Base-by-base conservation (phyloP, 2,113 vertebrate species). In the Stigmatopora argus region DNA sequence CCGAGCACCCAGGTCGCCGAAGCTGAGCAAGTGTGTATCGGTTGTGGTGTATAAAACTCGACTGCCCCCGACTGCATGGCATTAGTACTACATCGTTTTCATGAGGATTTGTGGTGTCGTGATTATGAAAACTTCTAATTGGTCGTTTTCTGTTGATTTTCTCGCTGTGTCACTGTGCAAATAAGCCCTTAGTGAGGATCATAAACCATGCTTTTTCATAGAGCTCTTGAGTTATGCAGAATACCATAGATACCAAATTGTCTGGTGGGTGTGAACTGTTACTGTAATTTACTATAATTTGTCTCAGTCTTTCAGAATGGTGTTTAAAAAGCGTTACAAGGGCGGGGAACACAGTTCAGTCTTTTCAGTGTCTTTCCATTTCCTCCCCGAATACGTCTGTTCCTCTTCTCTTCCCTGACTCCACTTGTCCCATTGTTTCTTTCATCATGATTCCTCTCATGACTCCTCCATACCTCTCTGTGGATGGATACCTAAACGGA, bases 401-500 rank as follows among this genome's bases (percentile, higher is more conserved):
- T 48, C 38, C 21, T 41, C 41, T 46, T 47, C 60, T 63, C 47
- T 47, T 44, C 46, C 41, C 8, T 64, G 17, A 62, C 41, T 41
- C 46, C 13, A n/a, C 6, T 10, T 19, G 19, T 52, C 35, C 64
- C 45, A 19, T 21, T 52, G 10, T 17, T 5, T 62, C 47, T 31
- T 31, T 31, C 26, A 31, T 31, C 26, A 31, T 31, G 26, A 31
- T 31, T 31, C 26, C 26, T 44, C 5, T 66, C 23, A 21, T 10
- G 15, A 5, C 19, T 18, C 60, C 64, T 58, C 70, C 65, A 77
- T 80, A 74, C 83, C 73, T 85, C 62, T 85, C 70, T 87, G 77
- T 87, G 86, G 86, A 86, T 84, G 84, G 78, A 91, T 78, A 85
- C 76, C 83, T 92, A 86, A 89, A 71, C 89, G 81, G 87, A 83